Evolutionary conservation across 2,797 vertebrate species (phyloP).

Genomic region (Chelon auratus): DNA sequence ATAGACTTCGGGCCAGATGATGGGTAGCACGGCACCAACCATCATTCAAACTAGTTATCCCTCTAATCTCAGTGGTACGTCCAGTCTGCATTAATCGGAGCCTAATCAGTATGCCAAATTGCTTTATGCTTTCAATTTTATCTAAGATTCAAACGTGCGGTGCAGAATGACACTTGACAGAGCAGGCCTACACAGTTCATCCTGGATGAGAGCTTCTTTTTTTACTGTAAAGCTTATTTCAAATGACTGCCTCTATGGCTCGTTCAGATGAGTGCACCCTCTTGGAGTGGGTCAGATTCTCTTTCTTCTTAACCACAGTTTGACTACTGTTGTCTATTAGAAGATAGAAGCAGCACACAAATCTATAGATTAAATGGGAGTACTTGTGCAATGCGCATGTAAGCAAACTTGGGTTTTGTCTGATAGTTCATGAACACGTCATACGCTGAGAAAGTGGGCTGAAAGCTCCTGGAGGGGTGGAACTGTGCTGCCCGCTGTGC

Average conservation of each 20-base stretch:
- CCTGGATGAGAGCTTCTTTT: constrained; percentile 30
- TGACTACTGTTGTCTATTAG: constrained; percentile 35
- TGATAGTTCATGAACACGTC: constrained; percentile 53
- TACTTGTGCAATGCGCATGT: constrained; percentile 3
- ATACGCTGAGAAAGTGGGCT: constrained; percentile 64
- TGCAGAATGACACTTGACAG: constrained; percentile 62
- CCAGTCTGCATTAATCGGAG: constrained; percentile 76
- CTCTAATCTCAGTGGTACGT: constrained; percentile 79
- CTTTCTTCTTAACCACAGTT: constrained; percentile 45
- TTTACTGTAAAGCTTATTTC: constrained; percentile 73
- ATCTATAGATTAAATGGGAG: constrained; percentile 4
- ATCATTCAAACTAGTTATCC: constrained; percentile 80
- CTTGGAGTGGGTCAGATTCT: constrained; percentile 12
- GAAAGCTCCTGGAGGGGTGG: constrained; percentile 67
- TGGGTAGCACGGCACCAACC: constrained; percentile 67
- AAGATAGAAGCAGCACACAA: constrained; percentile 21
- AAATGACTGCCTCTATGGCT: constrained; percentile 79
- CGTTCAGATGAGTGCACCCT: constrained; percentile 13
- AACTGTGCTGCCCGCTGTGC: constrained; percentile 73
- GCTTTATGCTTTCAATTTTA: constrained; percentile 72
- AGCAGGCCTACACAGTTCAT: constrained; percentile 54
- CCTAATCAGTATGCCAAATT: constrained; percentile 80
- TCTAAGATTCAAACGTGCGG: constrained; percentile 59
- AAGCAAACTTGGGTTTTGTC: constrained; percentile 34
- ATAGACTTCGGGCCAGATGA: constrained; percentile 70